Conservation (phyloP, 2,888 invertebrate genomes). For the Drosophila incognita region DNA sequence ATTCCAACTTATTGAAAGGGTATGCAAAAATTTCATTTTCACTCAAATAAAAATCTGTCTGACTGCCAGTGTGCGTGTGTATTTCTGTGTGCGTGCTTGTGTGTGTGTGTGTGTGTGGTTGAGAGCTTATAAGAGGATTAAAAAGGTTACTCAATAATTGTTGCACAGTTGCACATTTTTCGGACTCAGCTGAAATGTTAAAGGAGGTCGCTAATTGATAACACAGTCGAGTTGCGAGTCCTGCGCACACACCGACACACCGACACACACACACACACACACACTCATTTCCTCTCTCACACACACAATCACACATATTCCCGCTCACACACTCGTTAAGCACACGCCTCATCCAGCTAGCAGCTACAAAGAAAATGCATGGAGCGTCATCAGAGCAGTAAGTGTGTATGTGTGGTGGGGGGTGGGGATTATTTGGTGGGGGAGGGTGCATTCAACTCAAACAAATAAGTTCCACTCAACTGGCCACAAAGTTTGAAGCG, state of each 20-base stretch:
- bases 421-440: no score
- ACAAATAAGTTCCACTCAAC: slow-evolving; percentile 63
- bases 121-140: slow-evolving; percentile 51
- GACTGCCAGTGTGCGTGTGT: background rate
- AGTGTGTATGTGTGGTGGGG: background rate
- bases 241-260: background rate
- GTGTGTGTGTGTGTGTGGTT: slow-evolving; percentile 3
- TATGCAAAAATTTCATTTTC: background rate
- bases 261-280: background rate
- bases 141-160: slow-evolving; percentile 22
- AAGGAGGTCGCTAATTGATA: slow-evolving; percentile 47
- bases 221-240: background rate
- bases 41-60: slow-evolving; percentile 44
- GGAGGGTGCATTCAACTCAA: slow-evolving; percentile 27
- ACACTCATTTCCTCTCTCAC: background rate
- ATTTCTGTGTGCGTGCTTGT: background rate
- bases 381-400: background rate
- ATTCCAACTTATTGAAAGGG: background rate
- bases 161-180: slow-evolving; percentile 21
- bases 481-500: slow-evolving; percentile 64
- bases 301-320: background rate
- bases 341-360: slow-evolving; percentile 19
- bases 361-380: slow-evolving; percentile 26
- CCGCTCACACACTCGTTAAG: background rate
- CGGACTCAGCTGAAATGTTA: background rate